These are phyloP conservation scores for Drosophila busckii DNA, from an alignment of 1,140 invertebrate genomes.

Conservation along the genomic window DNA sequence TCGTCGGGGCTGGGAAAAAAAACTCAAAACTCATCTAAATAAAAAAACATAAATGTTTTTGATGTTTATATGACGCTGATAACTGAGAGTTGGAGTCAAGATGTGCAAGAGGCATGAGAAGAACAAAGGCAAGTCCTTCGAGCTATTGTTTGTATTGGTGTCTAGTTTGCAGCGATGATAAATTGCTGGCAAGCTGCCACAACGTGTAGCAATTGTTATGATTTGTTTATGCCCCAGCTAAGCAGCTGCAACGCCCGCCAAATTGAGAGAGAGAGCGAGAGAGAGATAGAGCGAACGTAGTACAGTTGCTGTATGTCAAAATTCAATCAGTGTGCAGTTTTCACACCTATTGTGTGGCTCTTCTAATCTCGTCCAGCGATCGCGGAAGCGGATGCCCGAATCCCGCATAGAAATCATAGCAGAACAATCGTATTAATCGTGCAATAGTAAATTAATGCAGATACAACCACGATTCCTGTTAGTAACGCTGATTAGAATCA, in stretches of 20 bases:
- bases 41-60: slow-evolving; percentile 46
- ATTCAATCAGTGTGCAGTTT: slow-evolving; percentile 43
- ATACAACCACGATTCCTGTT: slow-evolving; percentile 67
- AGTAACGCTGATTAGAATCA: slow-evolving; percentile 71
- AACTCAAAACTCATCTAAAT: slow-evolving; percentile 63
- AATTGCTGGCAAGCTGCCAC: slow-evolving; percentile 56
- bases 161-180: slow-evolving; percentile 64
- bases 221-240: slow-evolving; percentile 57
- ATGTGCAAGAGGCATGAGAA: slow-evolving; percentile 4
- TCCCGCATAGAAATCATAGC: slow-evolving; percentile 42
- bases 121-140: slow-evolving; percentile 47
- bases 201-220: slow-evolving; percentile 50
- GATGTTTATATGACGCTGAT: slow-evolving; percentile 65
- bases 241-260: slow-evolving; percentile 58
- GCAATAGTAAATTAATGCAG: slow-evolving; percentile 61
- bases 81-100: slow-evolving; percentile 28
- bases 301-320: slow-evolving; percentile 33
- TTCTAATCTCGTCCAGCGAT: slow-evolving; percentile 34
- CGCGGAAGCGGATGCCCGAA: slow-evolving; percentile 28
- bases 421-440: slow-evolving; percentile 60
- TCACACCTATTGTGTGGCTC: slow-evolving; percentile 39
- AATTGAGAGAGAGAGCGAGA: slow-evolving; percentile 1
- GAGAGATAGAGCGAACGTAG: not conserved
- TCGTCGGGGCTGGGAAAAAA: slow-evolving; percentile 24
- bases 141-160: no score